A percentile compares a stretch with the other conserved stretches of the same genome.
phyloP scores from a whole-genome alignment of 2,888 invertebrate genomes.

The Ommatoiulus sabulosus region DNA sequence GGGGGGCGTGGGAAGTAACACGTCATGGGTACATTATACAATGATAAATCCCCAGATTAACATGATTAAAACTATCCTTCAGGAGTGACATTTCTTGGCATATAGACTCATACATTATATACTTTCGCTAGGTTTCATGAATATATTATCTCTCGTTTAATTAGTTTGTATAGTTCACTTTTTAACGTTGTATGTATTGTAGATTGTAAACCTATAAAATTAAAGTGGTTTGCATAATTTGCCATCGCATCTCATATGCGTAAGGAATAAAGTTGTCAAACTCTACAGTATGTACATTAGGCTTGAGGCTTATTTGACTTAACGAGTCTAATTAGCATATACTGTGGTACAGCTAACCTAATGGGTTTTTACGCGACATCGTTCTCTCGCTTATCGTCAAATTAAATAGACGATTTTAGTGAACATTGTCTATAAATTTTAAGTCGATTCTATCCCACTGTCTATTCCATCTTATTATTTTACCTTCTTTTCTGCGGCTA shows the following conservation, averaged over 20 bases:
- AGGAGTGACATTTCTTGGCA: background rate
- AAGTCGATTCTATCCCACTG: background rate
- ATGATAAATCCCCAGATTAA: background rate
- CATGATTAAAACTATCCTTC: background rate
- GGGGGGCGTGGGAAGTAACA: too few relatives aligned
- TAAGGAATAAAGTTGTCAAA: background rate
- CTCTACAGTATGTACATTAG: background rate
- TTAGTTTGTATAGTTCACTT: background rate
- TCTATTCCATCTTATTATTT: background rate
- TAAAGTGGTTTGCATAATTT: background rate
- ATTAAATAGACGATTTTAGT: background rate
- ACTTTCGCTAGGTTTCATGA: background rate
- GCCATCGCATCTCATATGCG: background rate
- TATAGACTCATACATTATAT: background rate
- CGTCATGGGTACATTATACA: too few relatives aligned
- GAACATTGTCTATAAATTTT: background rate
- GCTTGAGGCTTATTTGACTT: background rate
- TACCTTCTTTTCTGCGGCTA: background rate
- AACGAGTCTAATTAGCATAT: slow-evolving; percentile 2
- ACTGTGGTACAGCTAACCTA: background rate
- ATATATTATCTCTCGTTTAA: background rate
- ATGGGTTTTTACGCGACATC: background rate
- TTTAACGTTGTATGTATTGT: background rate
- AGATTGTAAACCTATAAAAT: background rate
- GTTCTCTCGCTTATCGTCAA: background rate